phyloP scores from a whole-genome alignment of 92 coral and sea anemone genomes.

The Micromussa lordhowensis region DNA sequence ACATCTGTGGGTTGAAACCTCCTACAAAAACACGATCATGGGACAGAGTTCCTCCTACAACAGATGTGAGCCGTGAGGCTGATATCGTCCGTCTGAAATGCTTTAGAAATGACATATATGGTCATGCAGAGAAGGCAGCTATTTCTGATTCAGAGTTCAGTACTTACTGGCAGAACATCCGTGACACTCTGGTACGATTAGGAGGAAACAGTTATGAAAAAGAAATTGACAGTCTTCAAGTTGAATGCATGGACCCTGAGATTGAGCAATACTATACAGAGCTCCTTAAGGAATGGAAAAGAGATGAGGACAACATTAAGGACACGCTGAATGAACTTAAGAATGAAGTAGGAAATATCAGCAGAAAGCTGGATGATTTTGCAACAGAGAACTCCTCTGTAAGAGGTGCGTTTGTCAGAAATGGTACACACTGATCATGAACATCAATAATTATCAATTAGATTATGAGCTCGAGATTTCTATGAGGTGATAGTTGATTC shows the following conservation, averaged over 20 bases:
- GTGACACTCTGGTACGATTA: constrained; percentile 43
- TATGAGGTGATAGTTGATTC: too few relatives aligned
- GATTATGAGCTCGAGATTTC: too few relatives aligned
- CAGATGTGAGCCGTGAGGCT: constrained; percentile 27
- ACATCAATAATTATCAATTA: too few relatives aligned
- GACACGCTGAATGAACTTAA: background rate
- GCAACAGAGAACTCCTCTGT: background rate
- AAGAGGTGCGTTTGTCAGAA: background rate
- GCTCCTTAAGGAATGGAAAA: constrained; percentile 13
- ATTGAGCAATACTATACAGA: background rate
- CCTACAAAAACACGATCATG: constrained; percentile 49
- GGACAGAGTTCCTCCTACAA: constrained; percentile 48
- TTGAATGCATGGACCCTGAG: constrained; percentile 22
- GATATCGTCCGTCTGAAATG: constrained; percentile 43
- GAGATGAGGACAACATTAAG: constrained; percentile 12
- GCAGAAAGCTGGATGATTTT: background rate
- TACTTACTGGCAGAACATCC: constrained; percentile 41
- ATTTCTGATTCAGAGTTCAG: constrained; percentile 37
- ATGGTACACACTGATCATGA: too few relatives aligned
- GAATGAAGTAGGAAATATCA: background rate
- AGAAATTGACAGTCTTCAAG: background rate
- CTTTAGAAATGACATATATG: constrained; percentile 41
- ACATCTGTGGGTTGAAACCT: constrained; percentile 40
- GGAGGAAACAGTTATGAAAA: constrained; percentile 28
- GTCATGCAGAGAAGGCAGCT: constrained; percentile 26